A percentile compares a stretch with the other conserved stretches of the same genome.
These are phyloP conservation scores for Paramisgurnus dabryanus DNA, from an alignment of 2,113 vertebrate species.

Conservation along the genomic window DNA sequence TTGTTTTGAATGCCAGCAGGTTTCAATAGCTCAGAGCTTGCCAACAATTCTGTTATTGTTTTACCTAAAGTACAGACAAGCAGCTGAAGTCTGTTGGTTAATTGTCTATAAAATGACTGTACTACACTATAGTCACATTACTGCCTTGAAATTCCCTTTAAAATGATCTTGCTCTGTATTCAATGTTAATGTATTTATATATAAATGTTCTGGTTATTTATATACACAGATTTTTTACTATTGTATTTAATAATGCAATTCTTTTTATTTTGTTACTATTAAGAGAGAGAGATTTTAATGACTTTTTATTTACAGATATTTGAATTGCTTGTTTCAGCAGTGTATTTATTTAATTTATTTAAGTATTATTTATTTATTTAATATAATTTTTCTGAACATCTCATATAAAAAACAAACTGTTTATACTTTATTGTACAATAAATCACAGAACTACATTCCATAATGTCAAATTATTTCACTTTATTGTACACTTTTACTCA, in stretches of 20 bases:
- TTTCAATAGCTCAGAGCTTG: slow-evolving; percentile 57
- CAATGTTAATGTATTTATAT: slow-evolving; percentile 21
- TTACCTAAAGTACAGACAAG: slow-evolving; percentile 39
- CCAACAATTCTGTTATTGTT: slow-evolving; percentile 59
- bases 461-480: too few relatives aligned
- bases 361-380: not conserved
- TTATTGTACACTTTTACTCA: too few relatives aligned
- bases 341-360: slow-evolving; percentile 1
- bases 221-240: not conserved
- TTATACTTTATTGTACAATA: not conserved
- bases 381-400: slow-evolving; percentile 66
- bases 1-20: slow-evolving; percentile 56
- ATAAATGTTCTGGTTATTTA: too few relatives aligned
- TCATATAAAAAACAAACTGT: slow-evolving; percentile 38
- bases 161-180: not conserved
- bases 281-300: not conserved
- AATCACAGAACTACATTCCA: too few relatives aligned
- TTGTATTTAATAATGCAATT: not conserved
- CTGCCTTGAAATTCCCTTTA: not conserved
- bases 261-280: slow-evolving; percentile 11
- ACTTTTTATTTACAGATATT: slow-evolving; percentile 27
- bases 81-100: slow-evolving; percentile 40
- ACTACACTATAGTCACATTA: not conserved
- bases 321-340: slow-evolving; percentile 38
- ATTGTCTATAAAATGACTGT: slow-evolving; percentile 26